Evolutionary conservation across 2,113 vertebrate species (phyloP), one percentile per base, ranked within the genome.

Genomic region (Silurus asotus): DNA sequence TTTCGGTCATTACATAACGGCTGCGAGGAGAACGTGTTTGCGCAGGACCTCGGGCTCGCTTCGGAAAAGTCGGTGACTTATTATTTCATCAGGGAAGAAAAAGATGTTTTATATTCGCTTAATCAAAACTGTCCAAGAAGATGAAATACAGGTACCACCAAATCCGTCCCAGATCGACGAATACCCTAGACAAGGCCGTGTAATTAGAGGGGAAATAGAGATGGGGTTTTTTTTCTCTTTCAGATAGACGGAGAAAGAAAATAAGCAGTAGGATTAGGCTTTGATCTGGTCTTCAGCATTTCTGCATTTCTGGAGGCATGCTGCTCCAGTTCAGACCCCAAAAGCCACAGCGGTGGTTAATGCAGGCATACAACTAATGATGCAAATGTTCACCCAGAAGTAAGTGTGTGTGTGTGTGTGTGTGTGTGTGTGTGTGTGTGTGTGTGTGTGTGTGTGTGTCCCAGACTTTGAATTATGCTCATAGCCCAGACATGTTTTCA

Each of bases 401-500:
- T 28, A 76, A 72, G 75, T 80, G 75, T 77, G 25, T 82, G 49
- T 79, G 61, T 84, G 75, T 77, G 25, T 82, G 49, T 79, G 61
- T 84, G 84, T 79, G 61, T 83, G 86, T 56, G 65, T 65, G 82
- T 83, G 82, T 77, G 20, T 76, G 74, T 77, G 75, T 77, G 51
- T 69, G 84, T 70, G 49, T 85, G 84, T 85, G 61, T 76, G 70
- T 84, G 69, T 87, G 81, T 75, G 59, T 81, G 86, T 77, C 75
- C 70, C 88, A 91, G 88, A 84, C 88, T 86, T 74, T 89, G 91
- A 92, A 92, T 92, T 91, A 93, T 89, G 89, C 90, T 83, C 70
- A 65, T 17, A 48, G 72, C 53, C 90, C 81, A 93, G 91, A 93
- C 90, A 13, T 90, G 80, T 89, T 94, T 94, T 93, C 83, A 88